Conservation (phyloP, 2,113 vertebrate species). For the Trematocara unimaculatum region DNA sequence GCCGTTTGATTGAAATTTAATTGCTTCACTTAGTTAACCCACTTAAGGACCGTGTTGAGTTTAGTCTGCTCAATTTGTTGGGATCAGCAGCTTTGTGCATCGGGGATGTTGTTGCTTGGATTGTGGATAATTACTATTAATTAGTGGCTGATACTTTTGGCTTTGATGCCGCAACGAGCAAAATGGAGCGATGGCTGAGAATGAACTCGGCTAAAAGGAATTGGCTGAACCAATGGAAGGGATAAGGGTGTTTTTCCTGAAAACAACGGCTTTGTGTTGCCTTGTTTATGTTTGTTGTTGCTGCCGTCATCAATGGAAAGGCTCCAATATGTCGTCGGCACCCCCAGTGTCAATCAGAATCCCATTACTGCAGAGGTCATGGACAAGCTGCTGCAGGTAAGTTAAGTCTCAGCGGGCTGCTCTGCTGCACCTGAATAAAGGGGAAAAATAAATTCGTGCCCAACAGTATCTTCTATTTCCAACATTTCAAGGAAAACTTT, state of each 20-base stretch:
- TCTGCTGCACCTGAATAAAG: conserved; percentile 29
- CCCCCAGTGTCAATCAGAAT: conserved; percentile 56
- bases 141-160: conserved; percentile 56
- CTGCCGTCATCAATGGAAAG: conserved; percentile 8
- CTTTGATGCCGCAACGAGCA: conserved; percentile 19
- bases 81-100: conserved; percentile 54
- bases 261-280: background rate
- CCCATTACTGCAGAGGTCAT: conserved; percentile 67
- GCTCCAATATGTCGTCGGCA: background rate
- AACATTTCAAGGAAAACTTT: conserved; percentile 50
- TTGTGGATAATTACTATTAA: conserved; percentile 69
- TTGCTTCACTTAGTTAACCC: conserved; percentile 69
- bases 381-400: conserved; percentile 42
- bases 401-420: background rate
- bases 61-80: conserved; percentile 54
- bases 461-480: conserved; percentile 17
- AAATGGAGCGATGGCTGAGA: background rate
- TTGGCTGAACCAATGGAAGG: background rate
- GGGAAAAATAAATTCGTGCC: conserved; percentile 32
- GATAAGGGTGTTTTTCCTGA: background rate
- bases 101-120: conserved; percentile 43
- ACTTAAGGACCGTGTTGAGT: conserved; percentile 59
- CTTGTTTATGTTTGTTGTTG: conserved; percentile 9
- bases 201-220: background rate
- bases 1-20: conserved; percentile 66